These are phyloP conservation scores for Eupithecia pulchellata DNA, from an alignment of 2,888 invertebrate species.

Conservation along the genomic window DNA sequence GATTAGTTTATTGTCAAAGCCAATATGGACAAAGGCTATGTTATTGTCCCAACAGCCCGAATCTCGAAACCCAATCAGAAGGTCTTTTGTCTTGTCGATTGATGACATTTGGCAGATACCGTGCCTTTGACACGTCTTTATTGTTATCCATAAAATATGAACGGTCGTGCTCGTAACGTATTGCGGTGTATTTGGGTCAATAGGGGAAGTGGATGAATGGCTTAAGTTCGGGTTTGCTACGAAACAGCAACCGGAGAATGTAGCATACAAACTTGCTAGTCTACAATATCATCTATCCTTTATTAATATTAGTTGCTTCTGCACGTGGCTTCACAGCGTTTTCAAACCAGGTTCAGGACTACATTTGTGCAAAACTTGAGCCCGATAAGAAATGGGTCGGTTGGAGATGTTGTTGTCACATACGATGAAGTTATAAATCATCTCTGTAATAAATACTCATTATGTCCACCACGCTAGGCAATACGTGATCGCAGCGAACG, in stretches of 20 bases:
- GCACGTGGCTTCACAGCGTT: neutral
- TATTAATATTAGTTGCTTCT: neutral
- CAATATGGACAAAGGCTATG: slow-evolving; percentile 51
- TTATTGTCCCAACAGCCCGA: slow-evolving; percentile 52
- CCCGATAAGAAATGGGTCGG: neutral
- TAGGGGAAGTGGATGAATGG: slow-evolving; percentile 33
- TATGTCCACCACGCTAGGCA: no score
- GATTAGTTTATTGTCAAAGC: slow-evolving; percentile 44
- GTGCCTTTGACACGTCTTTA: slow-evolving; percentile 45
- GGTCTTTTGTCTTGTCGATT: slow-evolving; percentile 59
- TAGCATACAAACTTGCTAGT: neutral
- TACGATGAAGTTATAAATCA: neutral
- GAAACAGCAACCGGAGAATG: neutral
- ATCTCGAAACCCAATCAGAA: slow-evolving; percentile 60
- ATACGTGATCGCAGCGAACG: no score
- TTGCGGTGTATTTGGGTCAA: slow-evolving; percentile 42
- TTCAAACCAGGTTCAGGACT: neutral
- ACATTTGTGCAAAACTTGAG: neutral
- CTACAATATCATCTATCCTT: neutral
- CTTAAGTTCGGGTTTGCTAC: slow-evolving; percentile 7
- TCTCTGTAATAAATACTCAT: no score
- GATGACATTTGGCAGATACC: slow-evolving; percentile 59
- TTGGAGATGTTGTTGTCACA: neutral
- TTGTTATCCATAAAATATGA: slow-evolving; percentile 49
- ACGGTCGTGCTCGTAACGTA: slow-evolving; percentile 39